Evolutionary conservation across 37 sponge, comb jelly and placozoan species (phyloP), one percentile per base, ranked within the genome.

Genomic region (Eunapius fragilis): DNA sequence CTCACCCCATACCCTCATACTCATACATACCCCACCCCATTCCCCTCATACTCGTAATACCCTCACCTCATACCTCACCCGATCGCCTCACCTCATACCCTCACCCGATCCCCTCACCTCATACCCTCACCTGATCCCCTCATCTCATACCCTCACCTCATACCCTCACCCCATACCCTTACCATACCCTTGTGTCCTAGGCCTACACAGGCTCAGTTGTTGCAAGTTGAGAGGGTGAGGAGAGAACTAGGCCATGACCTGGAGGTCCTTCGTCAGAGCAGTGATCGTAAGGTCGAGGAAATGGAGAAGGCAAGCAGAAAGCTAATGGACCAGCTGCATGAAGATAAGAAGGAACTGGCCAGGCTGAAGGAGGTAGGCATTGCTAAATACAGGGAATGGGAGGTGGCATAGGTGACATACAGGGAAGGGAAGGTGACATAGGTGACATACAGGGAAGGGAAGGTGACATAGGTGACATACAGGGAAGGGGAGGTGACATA

Each of bases 221-320:
- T 90, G n/a, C 88, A 80, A 23, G 72, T 96, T 47, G 93, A 93
- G 87, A 87, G 87, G 75, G 91, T 93, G 71, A 88, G 91, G 50
- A 49, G 85, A 4, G 96, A 96, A 74, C 78, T 93, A 38, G 93
- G 93, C 77, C 67, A 75, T 0, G 58, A 75, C 25, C 69, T 87
- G 68, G 79, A 86, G 68, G 48, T 87, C 34, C 28, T 81, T 71
- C 80, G 82, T 68, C 90, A 85, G 82, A 92, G 82, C 70, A 91
- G 79, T 69, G 89, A 81, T 31, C 81, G 91, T 24, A 84, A 87
- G 22, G 70, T 58, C 0, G 79, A 85, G 25, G 96, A 93, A 70
- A 84, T 91, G 74, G 89, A 90, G 80, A 87, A 75, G 50, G 86
- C 71, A 31, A 96, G 83, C 81, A 81, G 80, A 58, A 96, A 89